Evolutionary conservation across 2,113 vertebrate genomes (phyloP).

Genomic region (Dasyprocta punctata): DNA sequence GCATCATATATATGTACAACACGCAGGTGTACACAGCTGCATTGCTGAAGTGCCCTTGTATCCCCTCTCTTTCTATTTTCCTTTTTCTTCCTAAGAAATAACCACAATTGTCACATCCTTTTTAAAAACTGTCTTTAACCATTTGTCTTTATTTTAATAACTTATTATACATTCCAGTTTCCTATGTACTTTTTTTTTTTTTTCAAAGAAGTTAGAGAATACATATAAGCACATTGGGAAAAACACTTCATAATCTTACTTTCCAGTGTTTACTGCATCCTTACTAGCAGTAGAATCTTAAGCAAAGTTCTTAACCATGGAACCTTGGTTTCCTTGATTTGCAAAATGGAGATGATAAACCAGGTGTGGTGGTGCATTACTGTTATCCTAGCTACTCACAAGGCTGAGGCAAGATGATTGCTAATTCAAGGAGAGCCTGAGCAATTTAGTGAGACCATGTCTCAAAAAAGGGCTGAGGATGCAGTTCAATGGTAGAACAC

Average conservation of each 20-base stretch:
- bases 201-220: constrained; percentile 53
- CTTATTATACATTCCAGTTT: neutral
- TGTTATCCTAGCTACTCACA: neutral
- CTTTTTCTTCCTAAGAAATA: neutral
- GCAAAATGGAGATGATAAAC: neutral
- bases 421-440: neutral
- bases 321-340: constrained; percentile 14
- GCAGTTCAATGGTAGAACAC: neutral
- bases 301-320: neutral
- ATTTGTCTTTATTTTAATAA: constrained; percentile 24
- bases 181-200: neutral
- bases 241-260: neutral
- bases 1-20: neutral
- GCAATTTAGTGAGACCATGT: neutral
- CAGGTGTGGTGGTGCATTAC: neutral
- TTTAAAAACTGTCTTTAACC: constrained; percentile 34
- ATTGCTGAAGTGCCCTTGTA: neutral
- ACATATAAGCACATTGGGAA: neutral
- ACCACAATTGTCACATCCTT: neutral
- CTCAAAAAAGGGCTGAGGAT: neutral
- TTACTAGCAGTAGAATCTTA: neutral
- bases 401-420: neutral
- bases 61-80: neutral
- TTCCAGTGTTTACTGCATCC: neutral
- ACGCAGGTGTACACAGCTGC: neutral